These are phyloP conservation scores for Pteropus alecto DNA, from an alignment of 2,113 vertebrate species.

Conservation along the genomic window DNA sequence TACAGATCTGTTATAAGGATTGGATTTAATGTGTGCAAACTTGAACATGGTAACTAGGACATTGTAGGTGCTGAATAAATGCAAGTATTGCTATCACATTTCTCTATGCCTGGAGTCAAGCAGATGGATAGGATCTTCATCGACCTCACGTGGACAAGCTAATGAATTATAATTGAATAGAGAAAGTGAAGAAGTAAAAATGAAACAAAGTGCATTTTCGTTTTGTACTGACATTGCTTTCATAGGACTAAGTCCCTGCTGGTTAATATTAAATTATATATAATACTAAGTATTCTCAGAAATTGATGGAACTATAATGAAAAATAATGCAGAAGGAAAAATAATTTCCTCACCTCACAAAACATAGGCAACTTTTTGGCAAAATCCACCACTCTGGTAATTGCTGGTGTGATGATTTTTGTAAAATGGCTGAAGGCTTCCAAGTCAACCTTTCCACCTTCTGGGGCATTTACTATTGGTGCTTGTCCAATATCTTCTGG, in stretches of 20 bases:
- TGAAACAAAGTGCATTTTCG: not conserved
- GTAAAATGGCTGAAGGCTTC: constrained; percentile 99
- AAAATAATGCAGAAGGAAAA: not conserved
- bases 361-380: constrained; percentile 99
- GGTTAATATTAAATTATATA: not conserved
- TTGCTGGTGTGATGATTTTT: constrained; percentile 99
- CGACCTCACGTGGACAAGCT: rapidly evolving
- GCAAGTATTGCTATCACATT: not conserved
- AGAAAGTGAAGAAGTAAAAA: not conserved
- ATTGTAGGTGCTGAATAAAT: not conserved
- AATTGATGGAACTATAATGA: not conserved
- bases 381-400: constrained; percentile 99
- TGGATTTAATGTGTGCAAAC: not conserved
- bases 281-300: not conserved
- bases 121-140: not conserved
- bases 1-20: not conserved
- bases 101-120: not conserved
- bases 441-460: constrained; percentile 98
- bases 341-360: constrained; percentile 92
- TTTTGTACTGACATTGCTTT: not conserved
- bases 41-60: not conserved
- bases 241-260: not conserved
- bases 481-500: constrained; percentile 98
- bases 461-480: constrained; percentile 92
- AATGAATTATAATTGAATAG: not conserved